Evolutionary conservation across 1,140 invertebrate species (phyloP).

Genomic region (Thaumetopoea pityocampa): DNA sequence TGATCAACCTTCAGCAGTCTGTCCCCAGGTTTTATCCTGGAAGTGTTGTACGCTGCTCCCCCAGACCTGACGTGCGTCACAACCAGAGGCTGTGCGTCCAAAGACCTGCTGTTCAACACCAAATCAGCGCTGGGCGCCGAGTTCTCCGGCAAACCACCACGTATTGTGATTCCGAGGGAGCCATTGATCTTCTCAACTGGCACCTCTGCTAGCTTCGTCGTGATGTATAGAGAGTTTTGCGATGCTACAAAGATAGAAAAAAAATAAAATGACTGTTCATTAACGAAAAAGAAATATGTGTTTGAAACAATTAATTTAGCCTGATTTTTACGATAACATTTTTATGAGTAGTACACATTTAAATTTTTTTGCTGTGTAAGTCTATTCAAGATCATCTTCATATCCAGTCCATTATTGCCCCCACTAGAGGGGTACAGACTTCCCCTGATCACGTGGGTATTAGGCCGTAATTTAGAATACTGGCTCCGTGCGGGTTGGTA

Average conservation of each 20-base stretch:
- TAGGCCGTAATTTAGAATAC: no score
- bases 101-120: conserved; percentile 62
- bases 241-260: conserved; percentile 66
- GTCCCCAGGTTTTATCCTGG: conserved; percentile 90
- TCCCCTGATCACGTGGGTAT: no score
- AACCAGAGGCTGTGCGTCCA: conserved; percentile 83
- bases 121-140: conserved; percentile 50
- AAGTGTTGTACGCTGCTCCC: conserved; percentile 88
- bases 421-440: no score
- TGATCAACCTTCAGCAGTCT: conserved; percentile 93
- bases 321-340: no score
- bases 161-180: conserved; percentile 91
- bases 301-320: no score
- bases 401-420: no score
- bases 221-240: conserved; percentile 81
- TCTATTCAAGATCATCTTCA: no score
- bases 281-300: not conserved
- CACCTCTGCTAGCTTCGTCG: conserved; percentile 85
- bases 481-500: no score
- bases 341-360: no score
- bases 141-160: conserved; percentile 82
- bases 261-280: conserved; percentile 1
- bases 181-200: conserved; percentile 88
- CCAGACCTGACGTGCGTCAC: conserved; percentile 93
- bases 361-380: no score